Evolutionary conservation across 2,797 vertebrate genomes (phyloP), one percentile per base, ranked within the genome.

Genomic region (Melanotaenia trifasciata): DNA sequence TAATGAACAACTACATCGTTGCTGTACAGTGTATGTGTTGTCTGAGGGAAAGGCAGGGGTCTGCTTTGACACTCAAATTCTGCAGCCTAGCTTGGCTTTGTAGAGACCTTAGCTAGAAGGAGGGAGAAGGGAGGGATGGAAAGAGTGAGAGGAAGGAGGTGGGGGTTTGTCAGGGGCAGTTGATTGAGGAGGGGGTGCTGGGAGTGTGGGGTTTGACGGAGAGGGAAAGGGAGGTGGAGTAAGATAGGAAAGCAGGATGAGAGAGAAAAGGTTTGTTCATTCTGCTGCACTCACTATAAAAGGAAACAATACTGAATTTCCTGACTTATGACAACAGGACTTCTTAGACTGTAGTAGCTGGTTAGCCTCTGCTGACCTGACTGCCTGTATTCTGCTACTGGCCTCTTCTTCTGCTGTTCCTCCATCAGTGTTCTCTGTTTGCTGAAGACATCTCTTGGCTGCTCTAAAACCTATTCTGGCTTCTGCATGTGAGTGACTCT

Each of bases 11-110:
- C 33, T 57, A 70, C 64, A 36, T 33, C 22, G 67, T 65, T 82
- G 62, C 53, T 35, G 67, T 88, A 86, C 78, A 70, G 80, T 82
- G 70, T 77, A 67, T 64, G 71, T 68, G 58, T 74, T 80, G 64
- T 71, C 72, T n/a, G 59, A 67, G 72, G 83, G 71, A 80, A 75
- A 84, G 86, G 86, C 77, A 72, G 90, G 85, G 86, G 81, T 81
- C 82, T 89, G 88, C 89, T 89, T 89, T 89, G 90, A 92, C 89
- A 90, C 88, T 83, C 87, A 93, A 90, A 91, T 93, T 91, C 89
- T 71, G 64, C 53, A 88, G 87, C 79, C 85, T 79, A 70, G 78
- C 68, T 70, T 60, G 83, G 87, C 88, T 93, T 93, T 94, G 88
- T 83, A 58, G 69, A 87, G 90, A 90, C 88, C 85, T 88, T 84